These are phyloP conservation scores for Gryon sp. DNA, from an alignment of 1,140 invertebrate genomes.

Conservation along the genomic window DNA sequence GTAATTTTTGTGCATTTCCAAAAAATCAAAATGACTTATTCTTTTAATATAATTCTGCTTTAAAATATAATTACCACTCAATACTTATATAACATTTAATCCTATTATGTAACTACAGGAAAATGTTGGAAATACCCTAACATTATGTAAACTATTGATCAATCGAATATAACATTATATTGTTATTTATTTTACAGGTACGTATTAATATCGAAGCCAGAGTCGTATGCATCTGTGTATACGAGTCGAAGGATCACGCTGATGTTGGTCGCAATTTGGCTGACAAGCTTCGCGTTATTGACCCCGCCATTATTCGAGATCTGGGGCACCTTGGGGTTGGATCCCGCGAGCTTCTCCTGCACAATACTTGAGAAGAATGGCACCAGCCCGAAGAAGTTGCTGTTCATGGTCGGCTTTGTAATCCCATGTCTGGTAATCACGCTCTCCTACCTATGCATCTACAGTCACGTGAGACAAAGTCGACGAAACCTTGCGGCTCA, in stretches of 20 bases:
- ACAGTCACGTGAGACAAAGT: slow-evolving; percentile 87
- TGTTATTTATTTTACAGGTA: slow-evolving; percentile 81
- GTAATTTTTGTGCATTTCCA: no score
- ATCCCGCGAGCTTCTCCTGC: slow-evolving; percentile 89
- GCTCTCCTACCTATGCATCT: slow-evolving; percentile 91
- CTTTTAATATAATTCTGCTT: no score
- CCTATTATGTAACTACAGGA: no score
- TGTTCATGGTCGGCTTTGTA: slow-evolving; percentile 90
- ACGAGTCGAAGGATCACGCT: slow-evolving; percentile 84
- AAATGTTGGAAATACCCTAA: no score
- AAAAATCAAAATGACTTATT: no score
- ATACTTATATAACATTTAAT: no score
- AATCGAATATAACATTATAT: neutral
- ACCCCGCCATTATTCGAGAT: slow-evolving; percentile 88
- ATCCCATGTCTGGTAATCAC: slow-evolving; percentile 90
- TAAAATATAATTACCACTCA: no score
- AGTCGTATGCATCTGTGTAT: slow-evolving; percentile 87
- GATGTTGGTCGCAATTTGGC: slow-evolving; percentile 89
- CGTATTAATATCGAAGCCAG: slow-evolving; percentile 88
- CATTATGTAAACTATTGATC: no score
- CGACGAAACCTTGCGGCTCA: slow-evolving; percentile 85
- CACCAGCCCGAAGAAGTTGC: slow-evolving; percentile 90
- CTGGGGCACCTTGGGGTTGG: slow-evolving; percentile 90
- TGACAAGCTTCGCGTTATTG: slow-evolving; percentile 81
- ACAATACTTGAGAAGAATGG: slow-evolving; percentile 89